phyloP scores from a whole-genome alignment of 2,888 invertebrate species.

The Tenthredo mesomela region DNA sequence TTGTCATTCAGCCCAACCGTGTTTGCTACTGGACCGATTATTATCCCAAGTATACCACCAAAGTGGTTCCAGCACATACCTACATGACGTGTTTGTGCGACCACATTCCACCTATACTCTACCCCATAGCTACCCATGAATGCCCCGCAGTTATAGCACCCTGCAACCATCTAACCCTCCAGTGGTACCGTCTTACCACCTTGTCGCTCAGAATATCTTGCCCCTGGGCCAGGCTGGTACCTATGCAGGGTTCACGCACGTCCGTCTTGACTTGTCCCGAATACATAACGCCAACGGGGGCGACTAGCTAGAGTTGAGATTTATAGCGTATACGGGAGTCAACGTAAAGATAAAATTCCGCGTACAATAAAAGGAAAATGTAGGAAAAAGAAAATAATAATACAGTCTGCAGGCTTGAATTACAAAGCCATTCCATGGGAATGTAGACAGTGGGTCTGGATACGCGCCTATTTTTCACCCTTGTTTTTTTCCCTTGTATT shows the following conservation, averaged over 20 bases:
- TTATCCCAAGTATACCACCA: slow-evolving; percentile 59
- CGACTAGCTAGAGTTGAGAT: slow-evolving; percentile 59
- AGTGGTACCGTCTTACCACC: slow-evolving; percentile 19
- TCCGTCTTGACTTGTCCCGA: slow-evolving; percentile 60
- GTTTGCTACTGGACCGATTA: slow-evolving; percentile 60
- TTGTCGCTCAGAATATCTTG: slow-evolving; percentile 36
- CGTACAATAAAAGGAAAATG: slow-evolving; percentile 54
- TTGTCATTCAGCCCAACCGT: slow-evolving; percentile 46
- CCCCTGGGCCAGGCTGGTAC: slow-evolving; percentile 40
- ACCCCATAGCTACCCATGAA: slow-evolving; percentile 11
- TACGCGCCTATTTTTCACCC: slow-evolving; percentile 24
- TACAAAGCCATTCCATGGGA: slow-evolving; percentile 15
- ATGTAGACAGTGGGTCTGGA: slow-evolving; percentile 22
- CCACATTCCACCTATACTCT: slow-evolving; percentile 33
- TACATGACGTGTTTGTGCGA: slow-evolving; percentile 51
- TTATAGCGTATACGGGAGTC: slow-evolving; percentile 61
- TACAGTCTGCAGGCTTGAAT: slow-evolving; percentile 27
- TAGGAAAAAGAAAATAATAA: slow-evolving; percentile 48
- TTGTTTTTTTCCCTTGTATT: slow-evolving; percentile 4
- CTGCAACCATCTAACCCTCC: slow-evolving; percentile 19
- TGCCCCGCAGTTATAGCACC: slow-evolving; percentile 10
- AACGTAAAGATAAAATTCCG: slow-evolving; percentile 62
- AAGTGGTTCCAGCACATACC: slow-evolving; percentile 53
- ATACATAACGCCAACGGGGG: slow-evolving; percentile 63
- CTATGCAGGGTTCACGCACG: slow-evolving; percentile 20